A percentile compares a stretch with the other conserved stretches of the same genome.
phyloP scores from a whole-genome alignment of 1,140 invertebrate species.

The Zaprionus davidi region DNA sequence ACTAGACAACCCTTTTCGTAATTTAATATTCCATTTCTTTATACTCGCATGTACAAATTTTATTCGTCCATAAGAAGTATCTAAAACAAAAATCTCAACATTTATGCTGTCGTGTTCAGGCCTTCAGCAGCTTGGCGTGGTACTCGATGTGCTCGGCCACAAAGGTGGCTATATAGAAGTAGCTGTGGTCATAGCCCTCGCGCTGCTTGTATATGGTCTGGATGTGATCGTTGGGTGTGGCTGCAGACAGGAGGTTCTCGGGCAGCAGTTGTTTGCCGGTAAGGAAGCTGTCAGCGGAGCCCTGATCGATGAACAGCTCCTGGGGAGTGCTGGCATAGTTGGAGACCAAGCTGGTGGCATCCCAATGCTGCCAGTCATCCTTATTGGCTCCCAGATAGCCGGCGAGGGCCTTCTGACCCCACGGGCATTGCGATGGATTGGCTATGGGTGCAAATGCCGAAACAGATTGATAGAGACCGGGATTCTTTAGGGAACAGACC shows the following conservation, averaged over 20 bases:
- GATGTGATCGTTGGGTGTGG: constrained; percentile 89
- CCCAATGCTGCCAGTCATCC: constrained; percentile 93
- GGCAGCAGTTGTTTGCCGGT: constrained; percentile 92
- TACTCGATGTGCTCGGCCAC: constrained; percentile 97
- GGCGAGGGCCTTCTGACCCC: constrained; percentile 95
- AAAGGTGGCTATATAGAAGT: constrained; percentile 97
- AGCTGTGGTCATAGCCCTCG: constrained; percentile 97
- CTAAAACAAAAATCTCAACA: constrained; percentile 6
- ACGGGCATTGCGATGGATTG: constrained; percentile 93
- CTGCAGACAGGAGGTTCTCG: constrained; percentile 91
- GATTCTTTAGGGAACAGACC: constrained; percentile 96
- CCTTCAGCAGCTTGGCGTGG: constrained; percentile 91
- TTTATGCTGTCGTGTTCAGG: constrained; percentile 11
- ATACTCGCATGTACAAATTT: constrained; percentile 24
- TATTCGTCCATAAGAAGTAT: constrained; percentile 21
- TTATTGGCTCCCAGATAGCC: constrained; percentile 92
- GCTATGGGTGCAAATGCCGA: constrained; percentile 99
- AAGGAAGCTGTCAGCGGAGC: constrained; percentile 93
- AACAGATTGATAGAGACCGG: constrained; percentile 94
- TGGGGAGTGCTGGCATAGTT: constrained; percentile 93
- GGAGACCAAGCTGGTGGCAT: constrained; percentile 93
- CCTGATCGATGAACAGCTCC: constrained; percentile 95
- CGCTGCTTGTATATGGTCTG: constrained; percentile 91
- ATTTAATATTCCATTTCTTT: background rate
- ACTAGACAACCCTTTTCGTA: too few species aligned